Conservation (phyloP, 2,888 invertebrate species). For the Boloria selene region DNA sequence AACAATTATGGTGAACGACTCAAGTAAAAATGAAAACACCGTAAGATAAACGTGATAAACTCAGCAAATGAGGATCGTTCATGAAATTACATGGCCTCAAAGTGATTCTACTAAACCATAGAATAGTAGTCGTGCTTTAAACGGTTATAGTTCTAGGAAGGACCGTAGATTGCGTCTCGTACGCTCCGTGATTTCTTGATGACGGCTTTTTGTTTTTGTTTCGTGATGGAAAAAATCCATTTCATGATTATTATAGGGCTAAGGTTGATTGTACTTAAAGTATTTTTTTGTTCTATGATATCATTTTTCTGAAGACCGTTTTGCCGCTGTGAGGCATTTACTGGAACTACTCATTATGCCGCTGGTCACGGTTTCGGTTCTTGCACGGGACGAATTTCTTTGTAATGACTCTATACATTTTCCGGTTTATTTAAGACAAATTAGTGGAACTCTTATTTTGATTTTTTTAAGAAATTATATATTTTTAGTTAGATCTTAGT, state of each 20-base stretch:
- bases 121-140: slow-evolving; percentile 41
- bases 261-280: background rate
- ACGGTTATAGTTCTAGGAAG: slow-evolving; percentile 49
- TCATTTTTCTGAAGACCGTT: no score
- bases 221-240: slow-evolving; percentile 13
- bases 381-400: no score
- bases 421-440: no score
- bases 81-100: slow-evolving; percentile 36
- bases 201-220: slow-evolving; percentile 19
- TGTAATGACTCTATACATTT: no score
- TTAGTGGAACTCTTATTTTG: no score
- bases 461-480: no score
- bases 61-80: slow-evolving; percentile 26
- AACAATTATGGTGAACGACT: slow-evolving; percentile 7
- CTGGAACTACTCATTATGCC: no score
- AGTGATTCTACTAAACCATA: slow-evolving; percentile 41
- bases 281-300: background rate
- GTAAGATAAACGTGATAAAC: slow-evolving; percentile 31
- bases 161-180: slow-evolving; percentile 43
- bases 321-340: no score
- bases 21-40: slow-evolving; percentile 21
- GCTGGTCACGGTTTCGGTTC: no score
- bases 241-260: slow-evolving; percentile 16
- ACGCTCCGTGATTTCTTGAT: slow-evolving; percentile 35
- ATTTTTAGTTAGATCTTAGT: no score